Evolutionary conservation across 2,888 invertebrate species (phyloP).

Genomic region (Fragum sueziense): DNA sequence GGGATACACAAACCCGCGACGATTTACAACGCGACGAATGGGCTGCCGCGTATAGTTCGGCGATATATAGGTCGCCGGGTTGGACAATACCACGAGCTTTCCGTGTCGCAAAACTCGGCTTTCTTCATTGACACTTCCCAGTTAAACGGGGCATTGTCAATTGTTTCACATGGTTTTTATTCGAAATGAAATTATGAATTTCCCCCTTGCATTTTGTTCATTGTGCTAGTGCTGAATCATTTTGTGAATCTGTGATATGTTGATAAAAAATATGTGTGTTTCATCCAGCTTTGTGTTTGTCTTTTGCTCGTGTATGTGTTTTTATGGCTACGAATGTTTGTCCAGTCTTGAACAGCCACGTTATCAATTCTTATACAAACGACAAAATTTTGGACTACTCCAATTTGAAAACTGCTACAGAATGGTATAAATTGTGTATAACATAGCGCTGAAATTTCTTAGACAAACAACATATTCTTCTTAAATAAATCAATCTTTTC

Average conservation of each 20-base stretch:
- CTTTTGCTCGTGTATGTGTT: background rate
- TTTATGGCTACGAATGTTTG: too few relatives aligned
- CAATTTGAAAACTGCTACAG: too few relatives aligned
- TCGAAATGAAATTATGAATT: slow-evolving; percentile 11
- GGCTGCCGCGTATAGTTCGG: slow-evolving; percentile 63
- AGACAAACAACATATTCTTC: too few relatives aligned
- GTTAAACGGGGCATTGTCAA: slow-evolving; percentile 68
- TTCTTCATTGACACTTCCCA: slow-evolving; percentile 70
- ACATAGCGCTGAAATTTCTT: too few relatives aligned
- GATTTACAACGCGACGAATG: slow-evolving; percentile 38
- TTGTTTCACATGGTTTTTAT: slow-evolving; percentile 64
- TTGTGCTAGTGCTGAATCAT: background rate
- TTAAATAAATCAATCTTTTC: too few relatives aligned
- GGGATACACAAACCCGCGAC: slow-evolving; percentile 64
- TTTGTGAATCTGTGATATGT: background rate
- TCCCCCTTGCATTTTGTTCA: background rate
- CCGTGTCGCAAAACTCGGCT: slow-evolving; percentile 55
- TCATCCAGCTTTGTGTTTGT: background rate
- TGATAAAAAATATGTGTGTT: background rate
- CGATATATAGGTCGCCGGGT: slow-evolving; percentile 66
- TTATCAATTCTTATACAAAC: too few relatives aligned
- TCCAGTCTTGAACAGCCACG: too few relatives aligned
- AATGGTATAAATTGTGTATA: too few relatives aligned
- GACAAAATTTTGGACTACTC: too few relatives aligned
- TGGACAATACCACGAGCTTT: slow-evolving; percentile 62